Evolutionary conservation across 2,888 invertebrate species (phyloP).

Genomic region (Eupithecia inturbata): DNA sequence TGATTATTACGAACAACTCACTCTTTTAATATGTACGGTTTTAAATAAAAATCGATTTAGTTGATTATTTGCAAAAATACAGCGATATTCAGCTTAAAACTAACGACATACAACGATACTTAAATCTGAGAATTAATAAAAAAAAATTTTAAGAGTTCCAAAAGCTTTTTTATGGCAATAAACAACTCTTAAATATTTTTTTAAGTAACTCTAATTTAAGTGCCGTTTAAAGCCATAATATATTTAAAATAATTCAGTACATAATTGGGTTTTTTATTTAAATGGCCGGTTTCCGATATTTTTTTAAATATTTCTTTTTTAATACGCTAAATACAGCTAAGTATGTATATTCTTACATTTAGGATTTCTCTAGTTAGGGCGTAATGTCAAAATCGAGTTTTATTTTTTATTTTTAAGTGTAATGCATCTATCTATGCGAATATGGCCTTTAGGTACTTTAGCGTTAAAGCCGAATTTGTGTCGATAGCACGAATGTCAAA

Average conservation of each 20-base stretch:
- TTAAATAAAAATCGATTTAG: not conserved
- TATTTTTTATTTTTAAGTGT: conserved; percentile 7
- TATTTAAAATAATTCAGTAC: conserved; percentile 66
- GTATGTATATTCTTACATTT: conserved; percentile 55
- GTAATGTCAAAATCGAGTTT: conserved; percentile 25
- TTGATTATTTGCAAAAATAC: conserved; percentile 73
- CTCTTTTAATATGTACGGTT: not conserved
- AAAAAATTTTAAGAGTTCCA: not conserved
- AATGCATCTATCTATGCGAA: conserved; percentile 22
- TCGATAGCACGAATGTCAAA: conserved; percentile 17
- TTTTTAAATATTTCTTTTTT: conserved; percentile 56
- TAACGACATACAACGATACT: conserved; percentile 34
- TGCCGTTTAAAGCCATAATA: conserved; percentile 5
- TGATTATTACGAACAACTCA: not conserved
- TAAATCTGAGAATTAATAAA: not conserved
- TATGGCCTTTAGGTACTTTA: conserved; percentile 1
- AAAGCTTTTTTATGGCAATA: not conserved
- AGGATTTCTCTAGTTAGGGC: conserved; percentile 32
- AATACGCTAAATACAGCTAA: conserved; percentile 69
- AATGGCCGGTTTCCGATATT: conserved; percentile 78
- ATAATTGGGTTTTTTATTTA: conserved; percentile 59
- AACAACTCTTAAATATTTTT: not conserved
- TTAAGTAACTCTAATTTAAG: conserved; percentile 4
- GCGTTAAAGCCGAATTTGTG: conserved; percentile 27
- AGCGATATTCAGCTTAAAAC: conserved; percentile 63